phyloP scores from a whole-genome alignment of 2,113 vertebrate genomes.

The Pteruthius melanotis region DNA sequence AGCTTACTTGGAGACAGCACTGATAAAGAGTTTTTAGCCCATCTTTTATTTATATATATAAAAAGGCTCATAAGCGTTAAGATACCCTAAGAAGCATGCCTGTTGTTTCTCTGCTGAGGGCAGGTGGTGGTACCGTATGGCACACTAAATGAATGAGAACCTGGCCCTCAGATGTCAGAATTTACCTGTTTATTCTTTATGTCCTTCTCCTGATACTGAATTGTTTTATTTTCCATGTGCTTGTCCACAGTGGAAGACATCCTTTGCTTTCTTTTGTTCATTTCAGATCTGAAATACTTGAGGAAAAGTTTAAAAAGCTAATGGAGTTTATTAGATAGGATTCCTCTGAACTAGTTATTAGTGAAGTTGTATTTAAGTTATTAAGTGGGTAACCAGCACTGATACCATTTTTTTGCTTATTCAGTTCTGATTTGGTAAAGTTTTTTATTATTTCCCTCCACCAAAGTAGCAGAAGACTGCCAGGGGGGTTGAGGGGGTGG shows the following conservation, averaged over 20 bases:
- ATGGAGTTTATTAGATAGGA: not conserved
- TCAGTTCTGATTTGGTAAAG: not conserved
- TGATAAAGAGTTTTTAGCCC: not conserved
- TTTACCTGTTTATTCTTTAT: not conserved
- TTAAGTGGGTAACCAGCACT: not conserved
- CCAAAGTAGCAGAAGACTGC: not conserved
- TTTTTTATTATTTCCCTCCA: not conserved
- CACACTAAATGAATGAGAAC: not conserved
- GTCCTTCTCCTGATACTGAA: not conserved
- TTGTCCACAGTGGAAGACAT: not conserved
- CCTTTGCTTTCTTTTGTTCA: not conserved
- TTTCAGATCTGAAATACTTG: not conserved
- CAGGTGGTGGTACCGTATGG: rapidly evolving
- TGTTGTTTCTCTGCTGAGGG: not conserved
- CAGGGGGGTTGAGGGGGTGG: rapidly evolving
- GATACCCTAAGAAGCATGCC: not conserved
- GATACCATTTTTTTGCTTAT: not conserved
- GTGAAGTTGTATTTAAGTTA: not conserved
- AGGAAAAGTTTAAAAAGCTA: not conserved
- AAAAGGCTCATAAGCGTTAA: not conserved
- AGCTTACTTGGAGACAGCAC: not conserved
- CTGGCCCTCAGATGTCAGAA: not conserved
- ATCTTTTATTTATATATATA: not conserved
- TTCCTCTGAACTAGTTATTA: not conserved
- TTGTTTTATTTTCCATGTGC: not conserved